A percentile compares a stretch with the other conserved stretches of the same genome.
Conservation (phyloP, 2,888 invertebrate species). For the Germaria angustata region DNA sequence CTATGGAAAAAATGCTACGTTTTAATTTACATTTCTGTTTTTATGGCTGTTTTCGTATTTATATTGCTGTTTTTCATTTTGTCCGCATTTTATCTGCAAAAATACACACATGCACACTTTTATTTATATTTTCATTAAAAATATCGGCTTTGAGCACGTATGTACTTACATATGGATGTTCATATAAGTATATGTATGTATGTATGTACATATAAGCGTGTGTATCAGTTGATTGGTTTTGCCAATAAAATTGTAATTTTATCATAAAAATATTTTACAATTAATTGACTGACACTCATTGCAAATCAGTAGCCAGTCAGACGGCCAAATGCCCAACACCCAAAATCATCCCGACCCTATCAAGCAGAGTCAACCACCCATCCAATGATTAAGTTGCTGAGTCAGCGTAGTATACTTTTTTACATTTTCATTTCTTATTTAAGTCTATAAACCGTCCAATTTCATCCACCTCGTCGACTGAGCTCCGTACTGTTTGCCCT, state of each 20-base stretch:
- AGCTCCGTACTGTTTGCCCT: not conserved
- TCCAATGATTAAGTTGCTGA: slow-evolving; percentile 2
- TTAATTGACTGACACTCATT: slow-evolving; percentile 58
- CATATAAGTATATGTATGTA: not conserved
- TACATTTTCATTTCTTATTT: not conserved
- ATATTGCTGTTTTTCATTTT: not conserved
- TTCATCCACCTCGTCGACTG: not conserved
- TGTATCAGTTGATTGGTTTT: slow-evolving; percentile 23
- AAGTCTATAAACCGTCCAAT: not conserved
- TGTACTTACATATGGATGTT: not conserved
- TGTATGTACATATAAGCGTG: not conserved
- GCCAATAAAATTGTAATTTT: slow-evolving; percentile 59
- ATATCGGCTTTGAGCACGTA: not conserved
- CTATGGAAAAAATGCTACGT: slow-evolving; percentile 15
- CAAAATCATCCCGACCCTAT: not conserved
- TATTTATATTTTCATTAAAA: slow-evolving; percentile 25
- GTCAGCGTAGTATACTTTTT: slow-evolving; percentile 26
- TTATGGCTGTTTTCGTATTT: slow-evolving; percentile 38
- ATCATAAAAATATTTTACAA: slow-evolving; percentile 58
- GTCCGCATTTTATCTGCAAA: slow-evolving; percentile 60
- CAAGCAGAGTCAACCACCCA: not conserved
- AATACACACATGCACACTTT: not conserved
- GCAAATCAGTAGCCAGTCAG: slow-evolving; percentile 20
- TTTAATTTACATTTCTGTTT: slow-evolving; percentile 61
- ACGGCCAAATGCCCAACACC: not conserved